Evolutionary conservation across 2,797 vertebrate species (phyloP), one percentile per base, ranked within the genome.

Genomic region (Cottoperca gobio): DNA sequence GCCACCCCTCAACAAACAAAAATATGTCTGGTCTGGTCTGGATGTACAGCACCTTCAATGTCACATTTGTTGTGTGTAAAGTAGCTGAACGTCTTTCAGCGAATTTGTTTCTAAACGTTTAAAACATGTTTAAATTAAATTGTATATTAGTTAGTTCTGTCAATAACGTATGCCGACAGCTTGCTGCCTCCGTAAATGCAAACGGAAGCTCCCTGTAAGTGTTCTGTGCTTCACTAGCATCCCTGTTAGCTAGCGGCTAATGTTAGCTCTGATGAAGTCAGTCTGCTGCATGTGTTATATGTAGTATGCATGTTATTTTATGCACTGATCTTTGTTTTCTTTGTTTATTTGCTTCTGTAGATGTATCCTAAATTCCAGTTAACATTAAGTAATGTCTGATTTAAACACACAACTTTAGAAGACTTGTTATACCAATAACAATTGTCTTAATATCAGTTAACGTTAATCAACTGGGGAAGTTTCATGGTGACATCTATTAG

Each of bases 201-300:
- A 79, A 45, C 0, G 79, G 81, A 3, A 70, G 76, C 33, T 52
- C 79, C 5, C 53, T 68, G 93, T 95, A 91, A 93, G 93, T 93
- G 33, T 67, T 66, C 26, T 0, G 0, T 26, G 12, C n/a, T n/a
- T 65, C 3, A 58, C 40, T 39, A 62, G 70, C 66, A 11, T 59
- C 54, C 13, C 0, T 39, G 65, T 57, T 77, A 77, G 82, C 85
- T 82, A 14, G 19, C 17, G 4, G 78, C 79, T 86, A 57, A 39
- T 33, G 11, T 33, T 31, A 78, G 53, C 33, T 23, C 19, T 37
- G 12, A 14, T 43, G 1, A 16, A 45, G 10, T 50, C 4, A 26
- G 28, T 23, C 1, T 40, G 13, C 16, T 43, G 31, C 21, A n/a
- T n/a, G n/a, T n/a, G n/a, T n/a, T n/a, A n/a, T n/a, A n/a, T n/a